Percentiles rank a stretch among this genome's conserved stretches.
Evolutionary conservation across 2,113 vertebrate genomes (phyloP).

Genomic region (Thunnus thynnus): DNA sequence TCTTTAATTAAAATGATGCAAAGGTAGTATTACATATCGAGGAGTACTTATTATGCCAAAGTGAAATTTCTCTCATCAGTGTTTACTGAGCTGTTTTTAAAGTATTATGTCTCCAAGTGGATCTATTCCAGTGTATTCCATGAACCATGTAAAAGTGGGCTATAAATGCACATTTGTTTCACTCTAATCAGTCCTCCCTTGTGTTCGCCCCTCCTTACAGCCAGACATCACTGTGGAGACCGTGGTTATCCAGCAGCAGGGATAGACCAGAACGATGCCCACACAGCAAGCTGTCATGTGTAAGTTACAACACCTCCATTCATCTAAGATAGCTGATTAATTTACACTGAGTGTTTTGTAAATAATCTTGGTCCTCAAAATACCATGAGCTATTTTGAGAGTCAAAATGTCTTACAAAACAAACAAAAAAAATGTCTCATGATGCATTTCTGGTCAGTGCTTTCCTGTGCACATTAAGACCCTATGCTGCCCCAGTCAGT

Average conservation of each 20-base stretch:
- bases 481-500: neutral
- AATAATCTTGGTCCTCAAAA: neutral
- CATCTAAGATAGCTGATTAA: neutral
- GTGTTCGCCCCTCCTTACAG: slow-evolving; percentile 62
- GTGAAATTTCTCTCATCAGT: neutral
- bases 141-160: no score
- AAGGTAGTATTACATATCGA: no score
- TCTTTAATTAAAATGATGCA: no score
- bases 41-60: neutral
- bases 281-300: slow-evolving; percentile 55
- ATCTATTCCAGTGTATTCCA: no score
- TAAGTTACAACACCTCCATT: slow-evolving; percentile 73
- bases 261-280: slow-evolving; percentile 35
- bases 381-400: neutral
- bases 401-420: neutral
- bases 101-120: neutral
- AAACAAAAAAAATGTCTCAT: no score
- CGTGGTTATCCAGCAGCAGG: slow-evolving; percentile 81
- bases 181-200: slow-evolving; percentile 26
- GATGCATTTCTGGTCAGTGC: no score
- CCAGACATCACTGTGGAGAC: slow-evolving; percentile 85
- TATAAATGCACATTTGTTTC: neutral
- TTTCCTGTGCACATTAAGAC: no score
- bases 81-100: neutral
- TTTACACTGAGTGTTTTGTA: neutral